phyloP scores from a whole-genome alignment of 1,140 invertebrate species.

The Drosophila miranda region DNA sequence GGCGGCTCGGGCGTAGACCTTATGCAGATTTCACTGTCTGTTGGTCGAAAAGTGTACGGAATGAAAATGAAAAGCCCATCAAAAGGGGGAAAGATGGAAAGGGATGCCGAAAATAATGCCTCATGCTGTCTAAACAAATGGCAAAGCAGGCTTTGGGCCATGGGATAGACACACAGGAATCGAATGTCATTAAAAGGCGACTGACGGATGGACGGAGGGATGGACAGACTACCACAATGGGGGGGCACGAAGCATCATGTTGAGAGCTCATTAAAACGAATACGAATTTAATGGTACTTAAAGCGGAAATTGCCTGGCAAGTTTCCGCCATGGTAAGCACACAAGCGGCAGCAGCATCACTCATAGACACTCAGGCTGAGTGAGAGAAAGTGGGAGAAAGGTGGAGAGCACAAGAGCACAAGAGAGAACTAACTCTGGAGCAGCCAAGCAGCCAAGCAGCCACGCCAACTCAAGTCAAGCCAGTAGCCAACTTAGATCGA shows the following conservation, averaged over 20 bases:
- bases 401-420: conserved; percentile 4
- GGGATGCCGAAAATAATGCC: conserved; percentile 28
- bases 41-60: conserved; percentile 50
- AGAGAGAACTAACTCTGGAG: conserved; percentile 16
- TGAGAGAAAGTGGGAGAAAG: conserved; percentile 17
- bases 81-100: neutral
- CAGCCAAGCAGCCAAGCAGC: conserved; percentile 11
- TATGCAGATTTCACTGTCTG: conserved; percentile 65
- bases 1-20: conserved; percentile 12
- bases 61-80: conserved; percentile 45
- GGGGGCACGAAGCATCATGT: conserved; percentile 63
- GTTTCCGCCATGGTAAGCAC: conserved; percentile 70
- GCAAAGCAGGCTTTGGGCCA: conserved; percentile 38
- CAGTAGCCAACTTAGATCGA: conserved; percentile 61
- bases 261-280: conserved; percentile 82
- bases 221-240: neutral
- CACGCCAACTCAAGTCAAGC: conserved; percentile 18
- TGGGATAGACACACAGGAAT: conserved; percentile 52
- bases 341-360: conserved; percentile 39
- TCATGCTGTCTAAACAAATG: conserved; percentile 49
- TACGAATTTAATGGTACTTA: conserved; percentile 82
- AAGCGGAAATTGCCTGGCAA: conserved; percentile 82
- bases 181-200: conserved; percentile 75
- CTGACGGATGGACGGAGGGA: conserved; percentile 9
- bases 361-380: conserved; percentile 27